Evolutionary conservation across 2,113 vertebrate species (phyloP).

Genomic region (Sialia sialis): DNA sequence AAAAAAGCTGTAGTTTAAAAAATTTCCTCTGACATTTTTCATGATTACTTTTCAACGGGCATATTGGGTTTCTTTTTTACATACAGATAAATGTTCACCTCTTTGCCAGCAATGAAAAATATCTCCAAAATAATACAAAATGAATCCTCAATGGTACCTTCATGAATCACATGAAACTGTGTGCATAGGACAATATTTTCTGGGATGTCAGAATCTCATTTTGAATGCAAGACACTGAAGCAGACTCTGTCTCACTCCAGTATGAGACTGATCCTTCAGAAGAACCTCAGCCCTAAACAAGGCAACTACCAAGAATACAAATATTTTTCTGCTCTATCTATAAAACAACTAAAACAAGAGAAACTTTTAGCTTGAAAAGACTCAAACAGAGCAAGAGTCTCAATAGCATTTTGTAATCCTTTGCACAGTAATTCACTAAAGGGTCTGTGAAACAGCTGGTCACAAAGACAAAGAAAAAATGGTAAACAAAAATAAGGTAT

Average conservation of each 20-base stretch:
- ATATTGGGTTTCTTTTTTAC: background rate
- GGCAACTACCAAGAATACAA: background rate
- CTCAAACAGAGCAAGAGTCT: background rate
- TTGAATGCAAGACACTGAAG: background rate
- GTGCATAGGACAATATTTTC: background rate
- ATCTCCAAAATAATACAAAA: conserved; percentile 21
- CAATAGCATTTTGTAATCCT: background rate
- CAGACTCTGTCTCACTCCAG: background rate
- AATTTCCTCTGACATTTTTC: background rate
- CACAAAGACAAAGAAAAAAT: background rate
- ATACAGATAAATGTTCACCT: background rate
- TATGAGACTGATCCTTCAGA: background rate
- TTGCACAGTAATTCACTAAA: background rate
- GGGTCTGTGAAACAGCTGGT: background rate
- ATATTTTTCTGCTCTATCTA: background rate
- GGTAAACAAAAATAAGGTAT: background rate
- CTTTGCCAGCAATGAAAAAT: conserved; percentile 14
- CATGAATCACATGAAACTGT: conserved; percentile 21
- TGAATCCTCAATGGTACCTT: background rate
- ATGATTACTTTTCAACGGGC: background rate
- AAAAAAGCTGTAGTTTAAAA: background rate
- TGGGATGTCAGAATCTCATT: background rate
- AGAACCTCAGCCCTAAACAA: background rate
- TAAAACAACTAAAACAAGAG: background rate
- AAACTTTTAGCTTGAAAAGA: background rate